Evolutionary conservation across 2,888 invertebrate species (phyloP), one percentile per base, ranked within the genome.

Genomic region (Ormyrus nitidulus): DNA sequence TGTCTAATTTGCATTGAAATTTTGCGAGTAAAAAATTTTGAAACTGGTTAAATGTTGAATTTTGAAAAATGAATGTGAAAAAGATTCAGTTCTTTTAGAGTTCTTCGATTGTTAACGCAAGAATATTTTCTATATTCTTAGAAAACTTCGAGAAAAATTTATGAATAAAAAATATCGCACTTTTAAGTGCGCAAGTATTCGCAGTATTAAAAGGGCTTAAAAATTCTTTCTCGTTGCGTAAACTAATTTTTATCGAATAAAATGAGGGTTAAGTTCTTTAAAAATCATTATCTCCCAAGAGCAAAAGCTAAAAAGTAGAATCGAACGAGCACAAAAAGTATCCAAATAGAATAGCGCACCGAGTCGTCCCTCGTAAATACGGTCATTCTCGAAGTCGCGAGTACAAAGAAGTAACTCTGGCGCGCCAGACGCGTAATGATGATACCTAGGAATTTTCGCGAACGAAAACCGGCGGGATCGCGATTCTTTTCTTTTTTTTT

Each of bases 371-470:
- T 13, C 53, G 53, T 64, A 56, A 73, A 46, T 48, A 46, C 54
- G 53, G 1, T 19, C 19, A 49, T 51, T 34, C 19, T 77, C 58
- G 58, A 71, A 56, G 19, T 19, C 13, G 9, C 46, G 7, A n/a
- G 69, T 7, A 62, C 61, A 61, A 61, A 76, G 53, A 44, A 61
- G 2, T 6, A 19, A 19, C 44, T 34, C 44, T n/a, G 19, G 34
- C 9, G 11, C 46, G n/a, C 53, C 44, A 46, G 10, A 46, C 13
- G 11, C 61, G 51, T 64, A 70, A 71, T 71, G 62, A 56, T 19
- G 58, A 66, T 64, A 53, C 11, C 62, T 6, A 51, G 34, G 49
- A 65, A 68, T 72, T 66, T 72, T 78, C 78, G 54, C 19, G 44
- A 53, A 46, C 51, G 44, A n/a, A 11, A 53, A 53, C 49, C 58